phyloP scores from a whole-genome alignment of 2,888 invertebrate species.

The Sinodicranocentrus sp. region DNA sequence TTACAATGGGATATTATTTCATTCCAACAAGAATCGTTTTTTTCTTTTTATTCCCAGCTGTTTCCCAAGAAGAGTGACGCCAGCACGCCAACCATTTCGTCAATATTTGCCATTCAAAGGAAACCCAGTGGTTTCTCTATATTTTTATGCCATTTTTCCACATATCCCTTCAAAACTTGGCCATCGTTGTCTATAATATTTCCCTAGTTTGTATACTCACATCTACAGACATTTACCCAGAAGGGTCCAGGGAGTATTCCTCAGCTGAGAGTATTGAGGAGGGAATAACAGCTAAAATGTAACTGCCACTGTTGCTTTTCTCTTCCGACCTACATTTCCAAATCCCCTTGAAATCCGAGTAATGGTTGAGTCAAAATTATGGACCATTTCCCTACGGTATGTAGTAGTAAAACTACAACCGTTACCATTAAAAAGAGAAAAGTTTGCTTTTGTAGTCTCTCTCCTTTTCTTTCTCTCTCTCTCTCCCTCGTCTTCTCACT shows the following conservation, averaged over 20 bases:
- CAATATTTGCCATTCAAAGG: neutral
- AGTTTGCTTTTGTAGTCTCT: slow-evolving; percentile 48
- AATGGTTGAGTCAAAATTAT: slow-evolving; percentile 60
- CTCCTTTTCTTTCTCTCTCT: slow-evolving; percentile 33
- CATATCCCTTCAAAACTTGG: too few species aligned
- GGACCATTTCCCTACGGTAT: slow-evolving; percentile 62
- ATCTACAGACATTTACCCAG: too few species aligned
- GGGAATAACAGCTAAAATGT: neutral
- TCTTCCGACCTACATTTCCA: slow-evolving; percentile 55
- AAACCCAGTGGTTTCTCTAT: neutral
- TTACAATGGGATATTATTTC: too few species aligned
- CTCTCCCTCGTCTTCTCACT: neutral
- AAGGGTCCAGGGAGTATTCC: too few species aligned
- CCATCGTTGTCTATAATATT: too few species aligned
- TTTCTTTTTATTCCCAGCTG: too few species aligned
- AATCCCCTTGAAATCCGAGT: slow-evolving; percentile 67
- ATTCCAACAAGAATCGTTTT: too few species aligned
- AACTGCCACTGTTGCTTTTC: slow-evolving; percentile 45
- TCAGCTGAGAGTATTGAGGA: neutral
- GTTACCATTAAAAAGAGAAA: slow-evolving; percentile 58
- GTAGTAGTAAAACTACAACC: slow-evolving; percentile 63
- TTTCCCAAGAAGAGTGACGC: too few species aligned
- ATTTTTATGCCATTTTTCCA: too few species aligned
- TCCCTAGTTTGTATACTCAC: too few species aligned
- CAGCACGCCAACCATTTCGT: neutral